Percentiles rank a stretch among this genome's conserved stretches.
Conservation (phyloP, 2,797 vertebrate genomes). For the Falco naumanni region DNA sequence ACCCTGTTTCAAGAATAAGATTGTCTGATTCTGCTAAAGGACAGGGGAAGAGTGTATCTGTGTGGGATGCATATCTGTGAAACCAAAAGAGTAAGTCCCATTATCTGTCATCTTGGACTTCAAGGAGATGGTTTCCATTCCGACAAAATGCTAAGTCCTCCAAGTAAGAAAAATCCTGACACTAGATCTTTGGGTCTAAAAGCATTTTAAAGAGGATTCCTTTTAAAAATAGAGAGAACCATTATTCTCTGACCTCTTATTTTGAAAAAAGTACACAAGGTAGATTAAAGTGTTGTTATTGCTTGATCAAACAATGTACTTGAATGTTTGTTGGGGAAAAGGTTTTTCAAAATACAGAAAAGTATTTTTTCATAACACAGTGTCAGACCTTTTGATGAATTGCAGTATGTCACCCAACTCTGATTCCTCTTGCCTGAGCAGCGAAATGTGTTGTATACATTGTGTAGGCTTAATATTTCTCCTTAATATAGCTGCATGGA, state of each 20-base stretch:
- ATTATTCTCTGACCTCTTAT: conserved; percentile 15
- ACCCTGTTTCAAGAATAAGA: not conserved
- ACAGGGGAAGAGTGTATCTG: not conserved
- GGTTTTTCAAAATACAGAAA: conserved; percentile 31
- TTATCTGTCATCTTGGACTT: conserved; percentile 14
- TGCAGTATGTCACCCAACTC: conserved; percentile 7
- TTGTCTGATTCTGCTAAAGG: not conserved
- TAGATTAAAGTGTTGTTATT: conserved; percentile 48
- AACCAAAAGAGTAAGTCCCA: not conserved
- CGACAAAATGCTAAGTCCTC: conserved; percentile 20
- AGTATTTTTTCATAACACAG: conserved; percentile 1
- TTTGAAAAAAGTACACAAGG: conserved; percentile 32
- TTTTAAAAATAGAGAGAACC: conserved; percentile 12
- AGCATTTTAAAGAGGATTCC: not conserved
- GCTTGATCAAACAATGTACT: conserved; percentile 48
- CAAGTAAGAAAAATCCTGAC: not conserved
- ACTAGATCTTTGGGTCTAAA: conserved; percentile 17
- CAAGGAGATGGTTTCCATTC: not conserved
- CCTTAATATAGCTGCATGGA: not conserved
- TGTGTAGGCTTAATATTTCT: conserved; percentile 29
- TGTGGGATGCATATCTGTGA: not conserved
- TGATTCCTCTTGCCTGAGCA: conserved; percentile 26
- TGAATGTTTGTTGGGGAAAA: conserved; percentile 24
- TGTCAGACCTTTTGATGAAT: conserved; percentile 43
- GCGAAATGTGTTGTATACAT: not conserved